Conservation (phyloP, 2,888 invertebrate species). For the Lithodes maja region DNA sequence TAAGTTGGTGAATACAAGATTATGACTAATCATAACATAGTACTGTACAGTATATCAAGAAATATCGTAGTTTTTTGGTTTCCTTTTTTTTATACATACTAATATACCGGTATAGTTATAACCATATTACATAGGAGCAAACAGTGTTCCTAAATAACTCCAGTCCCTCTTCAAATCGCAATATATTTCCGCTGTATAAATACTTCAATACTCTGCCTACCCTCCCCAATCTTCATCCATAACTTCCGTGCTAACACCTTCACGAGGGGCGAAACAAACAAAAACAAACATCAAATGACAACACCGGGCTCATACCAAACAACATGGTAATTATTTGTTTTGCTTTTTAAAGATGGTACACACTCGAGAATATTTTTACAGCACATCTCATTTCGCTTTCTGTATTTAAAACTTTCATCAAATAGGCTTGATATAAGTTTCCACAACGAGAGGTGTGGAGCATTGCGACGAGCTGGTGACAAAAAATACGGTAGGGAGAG, state of each 20-base stretch:
- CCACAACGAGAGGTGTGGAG: constrained; percentile 59
- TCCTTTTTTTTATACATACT: too few relatives aligned
- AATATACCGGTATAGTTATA: too few relatives aligned
- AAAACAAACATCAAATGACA: neutral
- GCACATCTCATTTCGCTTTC: neutral
- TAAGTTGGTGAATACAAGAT: neutral
- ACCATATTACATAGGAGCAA: too few relatives aligned
- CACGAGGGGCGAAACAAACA: neutral
- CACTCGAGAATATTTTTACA: too few relatives aligned
- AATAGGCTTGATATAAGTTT: constrained; percentile 11
- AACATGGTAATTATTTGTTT: neutral
- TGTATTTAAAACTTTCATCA: neutral
- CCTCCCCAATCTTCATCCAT: neutral
- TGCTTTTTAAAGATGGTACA: neutral
- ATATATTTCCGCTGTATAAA: neutral
- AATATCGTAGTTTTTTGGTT: neutral
- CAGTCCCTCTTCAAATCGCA: too few relatives aligned
- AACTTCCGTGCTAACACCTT: neutral
- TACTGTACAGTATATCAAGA: too few relatives aligned
- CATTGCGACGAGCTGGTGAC: constrained; percentile 57
- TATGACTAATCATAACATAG: neutral
- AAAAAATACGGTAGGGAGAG: constrained; percentile 51
- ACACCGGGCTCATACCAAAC: constrained; percentile 11
- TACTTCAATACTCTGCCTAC: neutral
- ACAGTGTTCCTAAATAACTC: too few relatives aligned